Base-by-base conservation (phyloP, 2,113 vertebrate genomes). In the Gymnogyps californianus region DNA sequence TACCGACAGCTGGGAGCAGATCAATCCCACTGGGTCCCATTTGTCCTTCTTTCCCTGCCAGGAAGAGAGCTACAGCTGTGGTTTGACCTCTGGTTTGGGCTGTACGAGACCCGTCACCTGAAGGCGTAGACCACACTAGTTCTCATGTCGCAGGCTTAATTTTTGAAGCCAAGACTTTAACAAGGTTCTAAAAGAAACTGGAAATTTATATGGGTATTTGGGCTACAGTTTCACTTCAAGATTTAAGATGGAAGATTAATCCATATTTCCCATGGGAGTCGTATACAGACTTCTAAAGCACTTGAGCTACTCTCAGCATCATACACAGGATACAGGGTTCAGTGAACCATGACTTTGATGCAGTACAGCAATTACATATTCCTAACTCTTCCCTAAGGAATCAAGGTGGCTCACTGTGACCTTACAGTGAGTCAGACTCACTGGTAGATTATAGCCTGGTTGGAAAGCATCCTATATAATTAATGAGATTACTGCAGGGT, bases 211-310 rank as follows among this genome's bases (percentile, higher is more conserved):
- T 83, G 42, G 15, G 40, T 40, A 38, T 78, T 71, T 65, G 75
- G 80, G 55, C 18, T 74, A 51, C 32, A 2, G 0, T 46, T 90
- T 83, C n/a, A 75, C 34, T 78, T 58, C 72, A 91, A 67, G 83
- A 89, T 92, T 95, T 95, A 93, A 71, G 90, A 44, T 16, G 64
- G 72, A 86, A 92, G 47, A 71, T 94, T 89, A 95, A 84, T 81
- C 44, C 10, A 8, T 83, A 36, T 92, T 83, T 79, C 95, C 76
- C 70, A 24, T 26, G 57, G 69, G 76, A 25, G 57, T 61, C 10
- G 0, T 93, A 81, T 21, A 59, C 11, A 87, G 61, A 76, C 32
- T 89, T 75, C 52, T 84, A 57, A 77, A 96, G 65, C 58, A 42
- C 66, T 78, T 69, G 47, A 90, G 72, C 49, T 79, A 4, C 49